These are phyloP conservation scores for Meda fulgida DNA, from an alignment of 2,797 vertebrate genomes.

Conservation along the genomic window DNA sequence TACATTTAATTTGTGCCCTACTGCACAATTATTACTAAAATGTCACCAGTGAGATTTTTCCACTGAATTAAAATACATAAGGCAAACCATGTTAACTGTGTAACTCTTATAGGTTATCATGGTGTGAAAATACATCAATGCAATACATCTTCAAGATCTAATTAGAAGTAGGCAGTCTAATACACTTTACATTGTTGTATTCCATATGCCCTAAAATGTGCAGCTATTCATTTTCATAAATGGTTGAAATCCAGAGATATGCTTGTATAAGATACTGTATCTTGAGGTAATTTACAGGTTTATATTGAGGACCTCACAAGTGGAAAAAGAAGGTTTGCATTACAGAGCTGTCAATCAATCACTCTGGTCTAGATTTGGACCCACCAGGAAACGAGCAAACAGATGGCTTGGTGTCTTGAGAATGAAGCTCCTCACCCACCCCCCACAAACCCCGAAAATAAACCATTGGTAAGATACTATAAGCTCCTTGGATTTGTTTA, in stretches of 20 bases:
- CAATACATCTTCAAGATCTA: constrained; percentile 22
- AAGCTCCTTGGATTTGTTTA: constrained; percentile 79
- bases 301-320: constrained; percentile 47
- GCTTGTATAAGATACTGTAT: constrained; percentile 39
- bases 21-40: constrained; percentile 2
- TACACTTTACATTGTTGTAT: neutral
- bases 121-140: constrained; percentile 1
- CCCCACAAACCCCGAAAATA: constrained; percentile 62
- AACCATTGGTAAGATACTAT: constrained; percentile 71
- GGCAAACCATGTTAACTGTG: neutral
- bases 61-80: neutral
- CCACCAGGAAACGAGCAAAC: constrained; percentile 72
- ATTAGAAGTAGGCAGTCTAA: neutral
- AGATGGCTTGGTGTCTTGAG: constrained; percentile 75
- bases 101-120: neutral
- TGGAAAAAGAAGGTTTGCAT: constrained; percentile 70
- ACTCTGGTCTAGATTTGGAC: constrained; percentile 64
- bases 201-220: neutral
- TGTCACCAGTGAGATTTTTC: constrained; percentile 1
- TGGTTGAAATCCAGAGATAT: constrained; percentile 1
- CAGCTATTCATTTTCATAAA: neutral
- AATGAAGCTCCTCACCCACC: constrained; percentile 57
- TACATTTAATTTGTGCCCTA: neutral
- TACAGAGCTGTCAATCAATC: constrained; percentile 74
- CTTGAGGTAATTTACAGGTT: constrained; percentile 47